A percentile compares a stretch with the other conserved stretches of the same genome.
Conservation (phyloP, 2,797 vertebrate species). For the Notoglanidium macrostoma region DNA sequence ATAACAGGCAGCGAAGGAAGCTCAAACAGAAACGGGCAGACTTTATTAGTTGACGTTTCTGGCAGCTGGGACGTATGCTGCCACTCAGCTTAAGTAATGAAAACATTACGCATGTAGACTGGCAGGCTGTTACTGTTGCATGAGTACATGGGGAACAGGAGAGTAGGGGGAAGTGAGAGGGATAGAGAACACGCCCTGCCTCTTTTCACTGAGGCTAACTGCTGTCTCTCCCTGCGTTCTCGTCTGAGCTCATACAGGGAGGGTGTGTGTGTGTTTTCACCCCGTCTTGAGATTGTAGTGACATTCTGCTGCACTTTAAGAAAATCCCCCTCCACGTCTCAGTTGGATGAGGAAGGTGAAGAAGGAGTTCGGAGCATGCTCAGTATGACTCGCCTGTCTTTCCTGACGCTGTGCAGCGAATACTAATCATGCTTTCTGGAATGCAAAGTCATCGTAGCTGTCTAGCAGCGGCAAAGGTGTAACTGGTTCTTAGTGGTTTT, state of each 20-base stretch:
- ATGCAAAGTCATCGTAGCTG: constrained; percentile 69
- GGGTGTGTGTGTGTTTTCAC: neutral
- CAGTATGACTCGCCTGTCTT: constrained; percentile 27
- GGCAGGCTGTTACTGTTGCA: constrained; percentile 40
- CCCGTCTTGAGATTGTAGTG: neutral
- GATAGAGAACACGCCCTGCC: constrained; percentile 2
- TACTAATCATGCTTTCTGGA: constrained; percentile 62
- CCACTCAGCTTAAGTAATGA: constrained; percentile 35
- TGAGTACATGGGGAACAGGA: neutral
- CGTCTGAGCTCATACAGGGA: neutral
- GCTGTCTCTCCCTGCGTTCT: neutral
- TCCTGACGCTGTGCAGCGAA: constrained; percentile 63
- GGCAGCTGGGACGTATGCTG: constrained; percentile 22
- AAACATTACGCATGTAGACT: constrained; percentile 37
- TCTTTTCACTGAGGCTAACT: constrained; percentile 18
- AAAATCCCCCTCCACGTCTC: constrained; percentile 40
- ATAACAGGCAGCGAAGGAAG: constrained; percentile 14
- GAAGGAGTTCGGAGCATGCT: constrained; percentile 52
- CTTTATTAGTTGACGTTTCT: constrained; percentile 7
- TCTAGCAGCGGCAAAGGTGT: constrained; percentile 28
- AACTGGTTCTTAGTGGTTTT: neutral
- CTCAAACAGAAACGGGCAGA: constrained; percentile 24
- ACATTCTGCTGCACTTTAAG: constrained; percentile 31
- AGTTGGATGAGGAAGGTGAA: constrained; percentile 30
- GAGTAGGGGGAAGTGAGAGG: constrained; percentile 3